Percentiles rank a stretch among this genome's conserved stretches.
Evolutionary conservation across 2,797 vertebrate species (phyloP).

Genomic region (Rhyacichthys aspro): DNA sequence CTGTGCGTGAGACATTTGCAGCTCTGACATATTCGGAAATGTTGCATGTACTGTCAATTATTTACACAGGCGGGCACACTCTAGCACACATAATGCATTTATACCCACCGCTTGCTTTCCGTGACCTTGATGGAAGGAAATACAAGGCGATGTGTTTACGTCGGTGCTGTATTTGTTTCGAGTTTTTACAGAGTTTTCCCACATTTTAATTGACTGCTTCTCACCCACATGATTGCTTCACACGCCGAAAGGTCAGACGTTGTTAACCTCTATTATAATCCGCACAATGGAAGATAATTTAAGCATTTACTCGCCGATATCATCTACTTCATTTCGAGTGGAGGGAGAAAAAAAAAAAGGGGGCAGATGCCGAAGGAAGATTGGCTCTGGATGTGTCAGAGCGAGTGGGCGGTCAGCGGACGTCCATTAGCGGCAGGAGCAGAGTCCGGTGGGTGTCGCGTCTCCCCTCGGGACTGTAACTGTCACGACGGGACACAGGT

Average conservation of each 20-base stretch:
- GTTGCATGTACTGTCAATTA: constrained; percentile 26
- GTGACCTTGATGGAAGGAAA: background rate
- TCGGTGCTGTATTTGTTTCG: constrained; percentile 1
- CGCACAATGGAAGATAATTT: constrained; percentile 28
- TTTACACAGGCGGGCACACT: background rate
- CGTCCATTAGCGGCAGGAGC: constrained; percentile 32
- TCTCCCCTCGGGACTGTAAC: constrained; percentile 41
- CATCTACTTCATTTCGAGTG: constrained; percentile 17
- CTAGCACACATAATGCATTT: background rate
- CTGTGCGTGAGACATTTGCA: constrained; percentile 1
- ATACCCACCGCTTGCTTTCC: background rate
- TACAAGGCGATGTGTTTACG: constrained; percentile 13
- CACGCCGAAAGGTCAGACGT: constrained; percentile 19
- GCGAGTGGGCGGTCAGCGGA: constrained; percentile 25
- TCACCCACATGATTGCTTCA: constrained; percentile 29
- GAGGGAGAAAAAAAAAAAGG: constrained; percentile 5
- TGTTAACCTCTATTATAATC: constrained; percentile 32
- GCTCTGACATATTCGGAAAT: constrained; percentile 27
- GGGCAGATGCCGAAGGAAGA: constrained; percentile 14
- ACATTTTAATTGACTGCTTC: constrained; percentile 44
- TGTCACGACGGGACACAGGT: constrained; percentile 32
- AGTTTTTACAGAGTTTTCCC: constrained; percentile 19
- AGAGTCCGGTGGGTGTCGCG: constrained; percentile 20
- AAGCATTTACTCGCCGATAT: constrained; percentile 24
- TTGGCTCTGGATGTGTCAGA: constrained; percentile 17